Evolutionary conservation across 2,888 invertebrate species (phyloP).

Genomic region (Cotesia congregata): DNA sequence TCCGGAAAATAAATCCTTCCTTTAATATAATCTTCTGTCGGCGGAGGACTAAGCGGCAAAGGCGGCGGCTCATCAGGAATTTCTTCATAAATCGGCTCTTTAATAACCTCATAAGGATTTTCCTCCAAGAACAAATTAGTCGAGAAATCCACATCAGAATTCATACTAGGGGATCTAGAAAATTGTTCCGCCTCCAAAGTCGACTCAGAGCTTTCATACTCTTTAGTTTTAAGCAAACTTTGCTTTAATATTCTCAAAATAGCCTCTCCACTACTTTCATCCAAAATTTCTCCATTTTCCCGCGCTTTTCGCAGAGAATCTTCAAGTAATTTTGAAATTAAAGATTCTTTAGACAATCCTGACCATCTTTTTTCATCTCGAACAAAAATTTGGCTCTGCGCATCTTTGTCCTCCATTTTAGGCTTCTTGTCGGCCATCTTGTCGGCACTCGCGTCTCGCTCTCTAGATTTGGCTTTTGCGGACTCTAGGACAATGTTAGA

Average conservation of each 20-base stretch:
- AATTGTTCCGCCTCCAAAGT: slow-evolving; percentile 58
- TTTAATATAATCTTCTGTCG: slow-evolving; percentile 77
- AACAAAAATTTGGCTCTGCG: slow-evolving; percentile 8
- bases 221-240: slow-evolving; percentile 62
- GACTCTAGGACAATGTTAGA: slow-evolving; percentile 65
- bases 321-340: slow-evolving; percentile 65
- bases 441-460: not conserved
- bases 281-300: slow-evolving; percentile 64
- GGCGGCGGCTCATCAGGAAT: slow-evolving; percentile 76
- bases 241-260: slow-evolving; percentile 67
- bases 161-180: slow-evolving; percentile 58
- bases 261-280: slow-evolving; percentile 65
- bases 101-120: slow-evolving; percentile 70
- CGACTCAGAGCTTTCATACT: slow-evolving; percentile 61
- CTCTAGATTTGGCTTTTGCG: slow-evolving; percentile 25
- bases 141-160: slow-evolving; percentile 63
- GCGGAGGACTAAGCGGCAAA: slow-evolving; percentile 83
- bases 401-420: slow-evolving; percentile 24
- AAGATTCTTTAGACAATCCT: slow-evolving; percentile 59
- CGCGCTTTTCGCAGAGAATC: slow-evolving; percentile 65
- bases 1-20: slow-evolving; percentile 76
- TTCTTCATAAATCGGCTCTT: slow-evolving; percentile 71
- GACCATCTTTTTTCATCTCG: slow-evolving; percentile 44
- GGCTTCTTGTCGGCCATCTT: slow-evolving; percentile 9
- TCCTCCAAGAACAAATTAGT: slow-evolving; percentile 65